Base-by-base conservation (phyloP, 1,140 invertebrate species). In the Lepidurus couesii region DNA sequence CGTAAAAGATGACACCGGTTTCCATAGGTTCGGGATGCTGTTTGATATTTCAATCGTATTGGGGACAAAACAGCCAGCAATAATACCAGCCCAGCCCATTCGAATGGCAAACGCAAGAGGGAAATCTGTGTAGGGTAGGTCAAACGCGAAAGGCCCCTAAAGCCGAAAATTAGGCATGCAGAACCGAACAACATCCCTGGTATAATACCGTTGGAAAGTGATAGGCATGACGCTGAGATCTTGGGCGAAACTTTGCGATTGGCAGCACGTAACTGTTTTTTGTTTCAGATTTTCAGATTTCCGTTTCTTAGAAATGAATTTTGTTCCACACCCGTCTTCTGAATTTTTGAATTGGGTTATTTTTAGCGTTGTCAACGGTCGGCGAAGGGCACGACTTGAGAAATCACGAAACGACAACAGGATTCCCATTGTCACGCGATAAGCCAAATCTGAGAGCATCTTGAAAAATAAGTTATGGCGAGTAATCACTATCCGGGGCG, bases 1-100 rank as follows among this genome's bases (percentile, higher is more conserved):
- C 21, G 53, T 65, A 65, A 21, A 34, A 65, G 53, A 65, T 65
- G 53, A 65, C 53, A 65, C n/a, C 13, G 53, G 53, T 65, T 65
- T 65, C 53, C 53, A 34, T 34, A 34, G 34, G 34, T 34, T 34
- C 34, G 34, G 34, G 34, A 34, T 34, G 34, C 34, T 34, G 34
- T 34, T 4, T 34, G 34, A 34, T 34, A 34, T 34, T 34, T 34
- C 34, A 34, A 3, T 34, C 34, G 34, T 3, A 34, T 4, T 34
- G 34, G 34, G 34, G 34, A 34, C 34, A 34, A 11, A 16, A 47
- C 45, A 47, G 45, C 16, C 16, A 47, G 6, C 45, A 47, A 47
- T 16, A 47, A 47, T 16, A 47, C 16, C 53, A n/a, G 8, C 16
- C 53, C 21, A n/a, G 53, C 53, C 53, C 6, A n/a, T 65, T 65